These are phyloP conservation scores for Melanotaenia nigrans DNA, from an alignment of 2,797 vertebrate genomes.

Conservation along the genomic window DNA sequence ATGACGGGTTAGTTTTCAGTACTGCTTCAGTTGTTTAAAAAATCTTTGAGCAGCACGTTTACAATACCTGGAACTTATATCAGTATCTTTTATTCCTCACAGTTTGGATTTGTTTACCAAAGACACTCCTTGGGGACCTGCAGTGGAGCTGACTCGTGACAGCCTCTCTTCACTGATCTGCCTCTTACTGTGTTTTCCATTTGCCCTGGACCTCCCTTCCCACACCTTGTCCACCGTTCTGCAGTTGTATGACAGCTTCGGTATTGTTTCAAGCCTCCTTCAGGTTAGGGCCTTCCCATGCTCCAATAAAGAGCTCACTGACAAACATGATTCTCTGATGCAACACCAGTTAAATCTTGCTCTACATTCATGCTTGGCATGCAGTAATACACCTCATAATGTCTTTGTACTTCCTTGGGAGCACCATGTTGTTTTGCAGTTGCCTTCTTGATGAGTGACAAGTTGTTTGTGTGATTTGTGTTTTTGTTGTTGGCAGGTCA, in stretches of 20 bases:
- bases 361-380: conserved; percentile 29
- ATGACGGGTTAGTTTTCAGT: conserved; percentile 70
- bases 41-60: conserved; percentile 5
- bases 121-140: conserved; percentile 31
- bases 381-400: conserved; percentile 46
- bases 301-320: conserved; percentile 41
- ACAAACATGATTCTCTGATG: conserved; percentile 59
- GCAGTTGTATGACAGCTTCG: conserved; percentile 80
- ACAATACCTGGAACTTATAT: background rate
- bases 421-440: conserved; percentile 58
- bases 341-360: conserved; percentile 63
- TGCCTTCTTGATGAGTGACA: conserved; percentile 61
- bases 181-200: conserved; percentile 92
- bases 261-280: conserved; percentile 84
- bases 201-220: conserved; percentile 86
- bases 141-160: conserved; percentile 62
- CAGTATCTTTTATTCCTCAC: conserved; percentile 34
- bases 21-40: conserved; percentile 4
- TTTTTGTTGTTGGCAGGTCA: conserved; percentile 81
- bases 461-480: conserved; percentile 49
- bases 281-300: conserved; percentile 75
- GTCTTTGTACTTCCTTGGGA: conserved; percentile 43
- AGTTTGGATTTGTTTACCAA: conserved; percentile 55
- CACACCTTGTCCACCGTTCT: conserved; percentile 74
- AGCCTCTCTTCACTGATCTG: conserved; percentile 81